A percentile compares a stretch with the other conserved stretches of the same genome.
Evolutionary conservation across 2,888 invertebrate genomes (phyloP).

Genomic region (Petrolisthes cinctipes): DNA sequence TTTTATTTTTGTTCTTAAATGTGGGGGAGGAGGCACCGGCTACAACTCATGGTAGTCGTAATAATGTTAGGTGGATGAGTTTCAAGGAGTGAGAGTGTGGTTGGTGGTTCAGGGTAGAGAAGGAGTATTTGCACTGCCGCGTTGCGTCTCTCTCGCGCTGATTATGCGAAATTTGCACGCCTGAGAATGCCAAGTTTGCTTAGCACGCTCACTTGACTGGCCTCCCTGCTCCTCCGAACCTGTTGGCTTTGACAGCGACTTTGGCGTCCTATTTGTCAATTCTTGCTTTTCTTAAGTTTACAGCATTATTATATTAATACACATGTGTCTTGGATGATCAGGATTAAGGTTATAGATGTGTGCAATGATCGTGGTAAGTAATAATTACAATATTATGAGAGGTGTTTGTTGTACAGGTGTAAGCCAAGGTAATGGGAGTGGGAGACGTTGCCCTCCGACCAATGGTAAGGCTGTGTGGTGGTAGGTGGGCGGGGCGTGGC

Average conservation of each 20-base stretch:
- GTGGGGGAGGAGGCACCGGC: neutral
- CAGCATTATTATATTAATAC: too few species aligned
- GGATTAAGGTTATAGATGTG: too few species aligned
- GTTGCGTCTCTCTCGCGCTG: slow-evolving; percentile 49
- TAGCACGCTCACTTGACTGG: slow-evolving; percentile 59
- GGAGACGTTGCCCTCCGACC: slow-evolving; percentile 27
- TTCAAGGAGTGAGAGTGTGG: neutral
- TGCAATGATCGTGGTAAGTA: neutral
- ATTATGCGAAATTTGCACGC: slow-evolving; percentile 60
- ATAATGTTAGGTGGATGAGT: neutral
- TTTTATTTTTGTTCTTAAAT: too few species aligned
- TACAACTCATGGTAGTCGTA: slow-evolving; percentile 15
- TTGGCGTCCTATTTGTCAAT: neutral
- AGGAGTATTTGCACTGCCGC: slow-evolving; percentile 48
- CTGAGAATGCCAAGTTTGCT: slow-evolving; percentile 59
- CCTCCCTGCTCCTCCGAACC: slow-evolving; percentile 35
- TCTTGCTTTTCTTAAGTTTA: too few species aligned
- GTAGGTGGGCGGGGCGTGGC: slow-evolving; percentile 43
- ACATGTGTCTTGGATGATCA: too few species aligned
- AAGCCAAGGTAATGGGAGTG: neutral
- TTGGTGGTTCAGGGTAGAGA: slow-evolving; percentile 38
- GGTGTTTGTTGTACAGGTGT: neutral
- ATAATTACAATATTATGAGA: neutral
- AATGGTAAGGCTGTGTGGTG: slow-evolving; percentile 36
- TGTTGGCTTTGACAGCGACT: neutral